Percentiles rank a stretch among this genome's conserved stretches.
phyloP scores from a whole-genome alignment of 1,140 invertebrate species.

The Thalassaphorura encarpata region DNA sequence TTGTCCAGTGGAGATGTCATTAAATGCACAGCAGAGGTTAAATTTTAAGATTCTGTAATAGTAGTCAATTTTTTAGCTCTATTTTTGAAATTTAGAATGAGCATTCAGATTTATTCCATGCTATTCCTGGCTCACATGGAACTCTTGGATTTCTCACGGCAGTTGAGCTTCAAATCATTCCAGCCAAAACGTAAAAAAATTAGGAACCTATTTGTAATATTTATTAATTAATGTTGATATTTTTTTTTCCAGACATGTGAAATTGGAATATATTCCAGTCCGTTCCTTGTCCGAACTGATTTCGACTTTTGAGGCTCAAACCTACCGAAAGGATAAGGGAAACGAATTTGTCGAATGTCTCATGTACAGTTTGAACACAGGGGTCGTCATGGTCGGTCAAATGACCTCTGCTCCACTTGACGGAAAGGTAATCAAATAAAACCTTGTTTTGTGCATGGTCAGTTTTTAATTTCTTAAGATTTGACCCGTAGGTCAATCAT shows the following conservation, averaged over 20 bases:
- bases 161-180: constrained; percentile 43
- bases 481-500: constrained; percentile 39
- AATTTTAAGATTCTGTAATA: too few species aligned
- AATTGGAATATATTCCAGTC: constrained; percentile 26
- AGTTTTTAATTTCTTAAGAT: constrained; percentile 30
- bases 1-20: constrained; percentile 43
- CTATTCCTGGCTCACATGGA: constrained; percentile 46
- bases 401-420: constrained; percentile 39
- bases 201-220: constrained; percentile 46
- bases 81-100: too few species aligned
- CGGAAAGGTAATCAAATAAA: constrained; percentile 15
- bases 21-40: constrained; percentile 38
- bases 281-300: constrained; percentile 33
- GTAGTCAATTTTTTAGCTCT: too few species aligned
- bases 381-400: constrained; percentile 46
- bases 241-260: constrained; percentile 39
- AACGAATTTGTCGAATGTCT: constrained; percentile 48
- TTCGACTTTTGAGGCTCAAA: not conserved
- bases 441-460: not conserved
- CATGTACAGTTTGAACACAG: constrained; percentile 42
- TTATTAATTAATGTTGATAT: constrained; percentile 43
- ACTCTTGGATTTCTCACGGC: constrained; percentile 47
- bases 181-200: constrained; percentile 44
- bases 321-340: constrained; percentile 12
- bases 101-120: constrained; percentile 43